Base-by-base conservation (phyloP, 2,888 invertebrate genomes). In the Cheiracanthium punctorium region DNA sequence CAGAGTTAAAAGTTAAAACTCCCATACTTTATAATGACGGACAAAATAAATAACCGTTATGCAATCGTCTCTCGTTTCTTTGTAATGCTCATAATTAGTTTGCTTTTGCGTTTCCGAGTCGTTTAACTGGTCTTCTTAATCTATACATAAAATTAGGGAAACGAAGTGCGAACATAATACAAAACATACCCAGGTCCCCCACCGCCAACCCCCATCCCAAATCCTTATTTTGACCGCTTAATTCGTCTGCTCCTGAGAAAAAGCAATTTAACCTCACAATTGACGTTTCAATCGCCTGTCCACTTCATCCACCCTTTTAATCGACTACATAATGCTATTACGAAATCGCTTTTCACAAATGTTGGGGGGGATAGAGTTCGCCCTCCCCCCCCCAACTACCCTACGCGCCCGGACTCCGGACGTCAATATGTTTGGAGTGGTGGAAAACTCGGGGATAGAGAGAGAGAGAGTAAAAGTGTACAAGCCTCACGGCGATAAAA, bases 371-470 rank as follows among this genome's bases (percentile, higher is more conserved):
- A 30, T 5, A 10, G 30, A 14, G 43, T 30, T 12, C 30, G 14
- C n/a, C 30, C 32, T 30, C 65, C 29, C 10, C 20, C 28, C 32
- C 28, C n/a, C 30, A 1, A 10, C 8, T 7, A 20, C 69, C 7
- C 69, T 33, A 14, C 33, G 33, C 33, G 8, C 24, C 71, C 12
- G 28, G 24, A 7, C 1, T 32, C 28, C 29, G 58, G 69, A 85
- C 84, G 79, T 79, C 84, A 85, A 85, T 85, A 85, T 85, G 84
- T 79, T 85, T 43, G 32, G 52, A 73, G 84, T 72, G 52, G n/a
- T n/a, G n/a, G 69, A 72, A 64, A 32, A n/a, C n/a, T n/a, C n/a
- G 24, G 33, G n/a, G 29, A 28, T n/a, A 28, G 33, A n/a, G n/a
- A n/a, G n/a, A n/a, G 71, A 29, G n/a, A 72, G 5, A 28, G 12